Conservation (phyloP, 2,797 vertebrate genomes). For the Heteromormyrus szaboi region DNA sequence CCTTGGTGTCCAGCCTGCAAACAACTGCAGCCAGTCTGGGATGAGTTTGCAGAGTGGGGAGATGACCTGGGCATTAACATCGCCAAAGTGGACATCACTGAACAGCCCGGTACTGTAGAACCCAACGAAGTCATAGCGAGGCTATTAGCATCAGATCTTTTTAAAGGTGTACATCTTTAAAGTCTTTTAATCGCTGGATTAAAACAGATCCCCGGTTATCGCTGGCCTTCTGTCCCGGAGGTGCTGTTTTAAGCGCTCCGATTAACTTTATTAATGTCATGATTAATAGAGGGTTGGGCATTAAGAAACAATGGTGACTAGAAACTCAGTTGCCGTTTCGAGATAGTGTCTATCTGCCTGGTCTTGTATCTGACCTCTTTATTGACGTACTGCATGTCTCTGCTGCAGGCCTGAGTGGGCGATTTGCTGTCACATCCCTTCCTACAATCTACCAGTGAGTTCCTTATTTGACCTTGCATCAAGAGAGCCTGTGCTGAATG, state of each 20-base stretch:
- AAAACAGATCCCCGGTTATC: background rate
- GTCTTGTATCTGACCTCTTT: background rate
- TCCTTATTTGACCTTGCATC: background rate
- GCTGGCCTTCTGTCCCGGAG: background rate
- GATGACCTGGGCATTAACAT: conserved; percentile 87
- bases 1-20: conserved; percentile 96
- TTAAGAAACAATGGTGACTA: background rate
- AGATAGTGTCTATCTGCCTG: conserved; percentile 21
- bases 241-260: background rate
- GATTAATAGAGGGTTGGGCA: background rate
- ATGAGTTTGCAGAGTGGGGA: conserved; percentile 87
- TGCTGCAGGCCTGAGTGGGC: conserved; percentile 79
- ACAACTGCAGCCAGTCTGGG: conserved; percentile 86
- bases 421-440: conserved; percentile 92
- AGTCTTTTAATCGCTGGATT: background rate
- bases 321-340: background rate
- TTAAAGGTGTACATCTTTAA: background rate
- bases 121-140: background rate
- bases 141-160: background rate
- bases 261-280: background rate
- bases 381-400: conserved; percentile 3
- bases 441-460: conserved; percentile 97
- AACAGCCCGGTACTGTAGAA: conserved; percentile 76
- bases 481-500: background rate
- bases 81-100: conserved; percentile 92